Evolutionary conservation across 1,140 invertebrate species (phyloP).

Genomic region (Bombus cullumanus): DNA sequence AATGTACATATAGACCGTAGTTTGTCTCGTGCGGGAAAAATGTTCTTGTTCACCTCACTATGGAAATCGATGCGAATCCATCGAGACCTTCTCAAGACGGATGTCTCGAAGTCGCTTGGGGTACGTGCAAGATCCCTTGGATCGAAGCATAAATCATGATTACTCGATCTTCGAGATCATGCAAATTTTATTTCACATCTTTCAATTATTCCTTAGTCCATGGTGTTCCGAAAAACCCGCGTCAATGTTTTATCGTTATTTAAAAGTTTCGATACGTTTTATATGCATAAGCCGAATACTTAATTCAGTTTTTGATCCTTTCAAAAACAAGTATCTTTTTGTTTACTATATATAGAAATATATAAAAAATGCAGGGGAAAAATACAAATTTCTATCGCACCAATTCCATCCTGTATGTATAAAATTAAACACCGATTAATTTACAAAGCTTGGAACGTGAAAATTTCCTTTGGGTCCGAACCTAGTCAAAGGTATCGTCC

Average conservation of each 20-base stretch:
- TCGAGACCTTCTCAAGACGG: constrained; percentile 34
- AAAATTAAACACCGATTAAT: neutral
- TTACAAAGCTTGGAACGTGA: neutral
- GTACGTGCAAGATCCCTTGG: neutral
- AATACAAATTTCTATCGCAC: too few relatives aligned
- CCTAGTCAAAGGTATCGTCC: neutral
- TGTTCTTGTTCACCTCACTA: constrained; percentile 75
- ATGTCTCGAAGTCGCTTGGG: neutral
- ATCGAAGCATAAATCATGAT: neutral
- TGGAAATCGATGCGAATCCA: constrained; percentile 78
- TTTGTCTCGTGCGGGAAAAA: constrained; percentile 68
- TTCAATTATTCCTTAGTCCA: neutral
- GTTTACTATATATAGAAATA: too few relatives aligned
- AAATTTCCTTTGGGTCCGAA: neutral
- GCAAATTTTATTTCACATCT: neutral
- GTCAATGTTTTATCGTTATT: neutral
- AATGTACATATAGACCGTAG: constrained; percentile 78
- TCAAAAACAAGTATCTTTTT: too few relatives aligned
- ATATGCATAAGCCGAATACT: too few relatives aligned
- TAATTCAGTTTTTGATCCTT: too few relatives aligned
- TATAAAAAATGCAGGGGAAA: too few relatives aligned
- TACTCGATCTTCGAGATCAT: neutral
- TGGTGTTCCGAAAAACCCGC: neutral
- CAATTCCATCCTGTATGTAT: too few relatives aligned
- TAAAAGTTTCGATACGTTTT: neutral